Evolutionary conservation across 53 echinoderm and acorn worm genomes (phyloP), one percentile per base, ranked within the genome.

Genomic region (Holothuria scabra): DNA sequence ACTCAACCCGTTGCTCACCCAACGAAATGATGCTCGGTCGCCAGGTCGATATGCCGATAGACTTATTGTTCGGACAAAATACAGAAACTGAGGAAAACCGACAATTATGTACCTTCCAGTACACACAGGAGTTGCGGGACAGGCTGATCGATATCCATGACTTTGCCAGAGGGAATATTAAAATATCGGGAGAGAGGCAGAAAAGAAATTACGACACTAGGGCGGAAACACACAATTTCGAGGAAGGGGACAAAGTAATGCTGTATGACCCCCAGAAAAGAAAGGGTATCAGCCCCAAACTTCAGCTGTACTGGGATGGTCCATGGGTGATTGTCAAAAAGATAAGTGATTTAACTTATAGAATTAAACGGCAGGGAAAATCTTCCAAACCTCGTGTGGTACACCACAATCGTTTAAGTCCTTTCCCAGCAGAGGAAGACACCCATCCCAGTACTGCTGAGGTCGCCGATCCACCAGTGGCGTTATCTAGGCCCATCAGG

Each of bases 11-110:
- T 13, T 69, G 48, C n/a, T 68, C 82, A 14, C 87, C 82, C 16
- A 71, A 48, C 26, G 63, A 59, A 24, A 70, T 81, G 71, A 87
- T 87, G 87, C 23, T 76, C 31, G 78, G 65, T 19, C 59, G 78
- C 19, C 62, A 65, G 12, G 29, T 30, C 2, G 29, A 57, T 34
- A 57, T 82, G 12, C 74, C 72, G 19, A 37, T 68, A 16, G 82
- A 87, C 56, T 46, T 82, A 21, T 8, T 82, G 13, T 46, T 46
- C 31, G 72, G n/a, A 31, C 4, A 28, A 26, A 52, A 18, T 14
- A 52, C 52, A 1, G 34, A 19, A 18, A 74, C 34, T 52, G 66
- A 12, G 13, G 66, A 49, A 4, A 35, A 34, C 41, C 14, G 32
- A 38, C 7, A 23, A 29, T 23, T 23, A 38, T 33, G 70, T 70